These are phyloP conservation scores for Xestia sexstrigata DNA, from an alignment of 2,888 invertebrate genomes.

Conservation along the genomic window DNA sequence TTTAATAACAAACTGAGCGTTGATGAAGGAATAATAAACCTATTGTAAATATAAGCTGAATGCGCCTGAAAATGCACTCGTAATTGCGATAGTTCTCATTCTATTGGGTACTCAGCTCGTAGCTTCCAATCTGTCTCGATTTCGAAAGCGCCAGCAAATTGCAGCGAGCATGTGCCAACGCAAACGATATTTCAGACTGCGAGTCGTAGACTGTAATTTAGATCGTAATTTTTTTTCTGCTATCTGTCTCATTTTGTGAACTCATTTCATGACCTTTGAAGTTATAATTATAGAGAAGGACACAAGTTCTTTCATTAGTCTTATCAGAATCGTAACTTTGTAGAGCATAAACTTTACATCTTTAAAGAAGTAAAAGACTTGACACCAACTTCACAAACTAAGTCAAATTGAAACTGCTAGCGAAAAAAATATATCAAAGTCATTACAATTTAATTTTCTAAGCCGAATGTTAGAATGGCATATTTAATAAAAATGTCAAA, in stretches of 20 bases:
- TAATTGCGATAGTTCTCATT: conserved; percentile 26
- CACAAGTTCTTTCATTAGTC: conserved; percentile 6
- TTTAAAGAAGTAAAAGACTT: not conserved
- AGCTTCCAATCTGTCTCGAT: conserved; percentile 46
- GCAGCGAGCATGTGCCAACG: conserved; percentile 37
- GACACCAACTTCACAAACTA: conserved; percentile 16
- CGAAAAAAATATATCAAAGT: not conserved
- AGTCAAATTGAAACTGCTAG: not conserved
- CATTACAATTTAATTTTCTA: conserved; percentile 13
- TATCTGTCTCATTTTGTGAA: not conserved
- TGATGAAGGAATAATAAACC: conserved; percentile 19
- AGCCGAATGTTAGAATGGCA: not conserved
- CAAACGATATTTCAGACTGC: conserved; percentile 46
- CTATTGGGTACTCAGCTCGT: conserved; percentile 9
- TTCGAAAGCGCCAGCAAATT: conserved; percentile 55
- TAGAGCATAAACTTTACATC: not conserved
- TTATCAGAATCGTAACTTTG: conserved; percentile 14
- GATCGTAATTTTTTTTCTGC: conserved; percentile 16
- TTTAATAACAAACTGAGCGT: not conserved
- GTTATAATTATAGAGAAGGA: conserved; percentile 18
- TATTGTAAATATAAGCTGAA: not conserved
- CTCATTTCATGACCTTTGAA: not conserved
- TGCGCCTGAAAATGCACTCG: conserved; percentile 26
- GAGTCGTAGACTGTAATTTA: conserved; percentile 19
- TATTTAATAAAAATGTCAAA: conserved; percentile 21